These are phyloP conservation scores for Sardina pilchardus DNA, from an alignment of 2,113 vertebrate species.

Conservation along the genomic window DNA sequence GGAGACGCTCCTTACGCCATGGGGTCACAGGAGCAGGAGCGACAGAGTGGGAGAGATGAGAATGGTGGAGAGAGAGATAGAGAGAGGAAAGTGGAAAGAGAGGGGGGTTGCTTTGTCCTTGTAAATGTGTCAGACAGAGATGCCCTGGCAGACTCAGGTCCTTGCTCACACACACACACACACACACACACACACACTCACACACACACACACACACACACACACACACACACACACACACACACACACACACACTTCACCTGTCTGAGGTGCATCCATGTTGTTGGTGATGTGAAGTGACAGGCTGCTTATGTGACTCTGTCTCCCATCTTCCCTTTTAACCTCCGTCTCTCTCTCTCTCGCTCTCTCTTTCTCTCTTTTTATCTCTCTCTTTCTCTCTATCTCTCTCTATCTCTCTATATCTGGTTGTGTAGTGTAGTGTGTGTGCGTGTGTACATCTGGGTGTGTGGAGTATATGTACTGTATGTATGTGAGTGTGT, in stretches of 20 bases:
- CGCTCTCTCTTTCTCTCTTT: conserved; percentile 14
- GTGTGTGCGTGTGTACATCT: conserved; percentile 4
- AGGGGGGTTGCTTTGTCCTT: conserved; percentile 68
- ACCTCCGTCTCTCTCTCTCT: conserved; percentile 33
- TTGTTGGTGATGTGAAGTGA: conserved; percentile 58
- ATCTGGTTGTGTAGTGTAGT: background rate
- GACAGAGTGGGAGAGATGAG: background rate
- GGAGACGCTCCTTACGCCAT: too few relatives aligned
- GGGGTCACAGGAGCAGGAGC: too few relatives aligned
- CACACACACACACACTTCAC: conserved; percentile 56
- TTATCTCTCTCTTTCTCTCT: conserved; percentile 22
- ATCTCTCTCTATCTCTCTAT: conserved; percentile 18
- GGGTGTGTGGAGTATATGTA: background rate
- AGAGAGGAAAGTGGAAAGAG: conserved; percentile 49
- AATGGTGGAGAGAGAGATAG: conserved; percentile 53
- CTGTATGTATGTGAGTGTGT: conserved; percentile 21
- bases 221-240: too few relatives aligned
- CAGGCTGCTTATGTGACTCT: conserved; percentile 67
- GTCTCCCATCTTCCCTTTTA: conserved; percentile 46
- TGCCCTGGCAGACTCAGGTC: background rate
- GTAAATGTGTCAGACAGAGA: conserved; percentile 74
- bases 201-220: too few relatives aligned
- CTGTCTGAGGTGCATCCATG: conserved; percentile 60
- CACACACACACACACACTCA: background rate
- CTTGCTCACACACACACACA: too few relatives aligned